A percentile compares a stretch with the other conserved stretches of the same genome.
Conservation (phyloP, 1,140 invertebrate genomes). For the Pararge aegeria region DNA sequence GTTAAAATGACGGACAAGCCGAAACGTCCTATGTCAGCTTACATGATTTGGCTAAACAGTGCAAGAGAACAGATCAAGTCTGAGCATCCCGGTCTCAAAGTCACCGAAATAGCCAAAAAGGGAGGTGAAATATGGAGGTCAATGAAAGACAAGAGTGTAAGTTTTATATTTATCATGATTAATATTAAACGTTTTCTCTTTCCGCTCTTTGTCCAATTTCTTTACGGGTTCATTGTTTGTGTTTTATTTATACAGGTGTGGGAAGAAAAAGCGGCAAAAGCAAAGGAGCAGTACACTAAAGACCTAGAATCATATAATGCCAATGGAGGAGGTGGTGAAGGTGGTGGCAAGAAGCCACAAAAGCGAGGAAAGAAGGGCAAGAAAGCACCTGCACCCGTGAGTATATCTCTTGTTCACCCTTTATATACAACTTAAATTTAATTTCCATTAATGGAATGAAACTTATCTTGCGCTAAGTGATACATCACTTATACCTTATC, state of each 20-base stretch:
- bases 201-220: slow-evolving; percentile 6
- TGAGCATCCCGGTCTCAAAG: slow-evolving; percentile 88
- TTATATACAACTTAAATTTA: not conserved
- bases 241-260: slow-evolving; percentile 84
- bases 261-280: slow-evolving; percentile 91
- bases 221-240: slow-evolving; percentile 21
- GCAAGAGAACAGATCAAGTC: slow-evolving; percentile 89
- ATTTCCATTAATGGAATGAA: not conserved
- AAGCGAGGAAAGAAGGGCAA: slow-evolving; percentile 80
- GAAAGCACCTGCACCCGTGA: slow-evolving; percentile 74
- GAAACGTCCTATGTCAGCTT: slow-evolving; percentile 91
- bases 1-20: slow-evolving; percentile 90
- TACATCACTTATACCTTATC: not conserved
- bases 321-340: slow-evolving; percentile 81
- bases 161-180: slow-evolving; percentile 40
- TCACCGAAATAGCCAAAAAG: slow-evolving; percentile 92
- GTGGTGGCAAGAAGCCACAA: slow-evolving; percentile 73
- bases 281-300: slow-evolving; percentile 92
- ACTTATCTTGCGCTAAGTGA: not conserved
- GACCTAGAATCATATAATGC: slow-evolving; percentile 94
- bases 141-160: slow-evolving; percentile 89
- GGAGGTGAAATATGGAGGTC: slow-evolving; percentile 93
- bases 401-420: slow-evolving; percentile 30
- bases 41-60: slow-evolving; percentile 94
- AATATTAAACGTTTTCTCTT: not conserved